A percentile compares a stretch with the other conserved stretches of the same genome.
phyloP scores from a whole-genome alignment of 53 echinoderm and acorn worm species.

The Stichopus horrens region DNA sequence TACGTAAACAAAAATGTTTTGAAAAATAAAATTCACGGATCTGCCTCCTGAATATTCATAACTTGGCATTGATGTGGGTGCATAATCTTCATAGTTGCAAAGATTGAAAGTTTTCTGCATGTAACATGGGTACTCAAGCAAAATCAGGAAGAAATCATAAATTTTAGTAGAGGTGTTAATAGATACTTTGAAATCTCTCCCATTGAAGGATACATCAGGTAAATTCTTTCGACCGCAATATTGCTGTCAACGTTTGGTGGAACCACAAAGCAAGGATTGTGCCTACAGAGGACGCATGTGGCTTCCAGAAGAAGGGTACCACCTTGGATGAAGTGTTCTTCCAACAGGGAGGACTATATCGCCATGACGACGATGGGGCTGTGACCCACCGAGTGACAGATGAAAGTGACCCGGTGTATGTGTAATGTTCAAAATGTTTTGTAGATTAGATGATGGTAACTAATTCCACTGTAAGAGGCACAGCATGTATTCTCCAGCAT shows the following conservation, averaged over 20 bases:
- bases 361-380: not conserved
- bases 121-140: no score
- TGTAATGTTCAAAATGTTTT: not conserved
- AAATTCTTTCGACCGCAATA: slow-evolving; percentile 73
- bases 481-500: no score
- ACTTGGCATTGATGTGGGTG: no score
- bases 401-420: slow-evolving; percentile 20
- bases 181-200: not conserved
- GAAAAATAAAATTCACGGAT: no score
- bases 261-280: slow-evolving; percentile 66
- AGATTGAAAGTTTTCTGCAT: no score
- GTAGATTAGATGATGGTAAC: no score
- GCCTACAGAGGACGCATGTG: slow-evolving; percentile 64
- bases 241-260: slow-evolving; percentile 94
- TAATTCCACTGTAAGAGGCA: no score
- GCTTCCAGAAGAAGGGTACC: slow-evolving; percentile 45
- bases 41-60: no score
- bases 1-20: no score
- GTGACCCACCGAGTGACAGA: slow-evolving; percentile 16
- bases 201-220: slow-evolving; percentile 83
- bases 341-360: not conserved
- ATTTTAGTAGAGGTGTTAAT: no score
- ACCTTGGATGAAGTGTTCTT: slow-evolving; percentile 67
- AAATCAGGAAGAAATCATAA: no score
- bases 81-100: no score